Evolutionary conservation across 2,113 vertebrate species (phyloP).

Genomic region (Phylloscopus trochiloides): DNA sequence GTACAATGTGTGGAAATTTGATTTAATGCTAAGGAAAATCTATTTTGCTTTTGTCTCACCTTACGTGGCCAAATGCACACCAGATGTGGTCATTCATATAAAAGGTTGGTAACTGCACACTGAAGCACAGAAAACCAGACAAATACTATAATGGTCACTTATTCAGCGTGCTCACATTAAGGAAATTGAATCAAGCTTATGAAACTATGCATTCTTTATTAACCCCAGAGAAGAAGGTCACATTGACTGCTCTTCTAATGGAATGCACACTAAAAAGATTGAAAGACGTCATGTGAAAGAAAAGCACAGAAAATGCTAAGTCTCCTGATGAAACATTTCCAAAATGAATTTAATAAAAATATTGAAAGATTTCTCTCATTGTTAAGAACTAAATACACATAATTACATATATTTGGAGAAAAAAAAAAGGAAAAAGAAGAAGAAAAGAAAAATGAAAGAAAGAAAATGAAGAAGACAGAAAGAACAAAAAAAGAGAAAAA

Average conservation of each 20-base stretch:
- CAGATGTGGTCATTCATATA: slow-evolving; percentile 73
- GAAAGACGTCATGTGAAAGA: slow-evolving; percentile 25
- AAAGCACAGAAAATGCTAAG: background rate
- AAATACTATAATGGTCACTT: slow-evolving; percentile 73
- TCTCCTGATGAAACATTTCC: background rate
- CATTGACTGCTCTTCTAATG: slow-evolving; percentile 58
- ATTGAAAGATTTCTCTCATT: background rate
- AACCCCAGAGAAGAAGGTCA: slow-evolving; percentile 67
- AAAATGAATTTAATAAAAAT: background rate
- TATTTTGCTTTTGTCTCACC: slow-evolving; percentile 78
- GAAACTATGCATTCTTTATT: slow-evolving; percentile 73
- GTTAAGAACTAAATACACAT: background rate
- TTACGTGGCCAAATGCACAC: slow-evolving; percentile 73
- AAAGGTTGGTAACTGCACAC: slow-evolving; percentile 64
- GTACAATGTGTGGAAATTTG: slow-evolving; percentile 72
- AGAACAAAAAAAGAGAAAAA: background rate
- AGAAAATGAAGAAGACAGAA: background rate
- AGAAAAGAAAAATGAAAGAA: background rate
- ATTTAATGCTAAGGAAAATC: slow-evolving; percentile 76
- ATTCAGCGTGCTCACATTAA: slow-evolving; percentile 56
- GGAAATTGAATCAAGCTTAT: slow-evolving; percentile 76
- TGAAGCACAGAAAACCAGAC: slow-evolving; percentile 38
- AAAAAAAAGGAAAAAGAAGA: background rate
- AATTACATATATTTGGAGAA: background rate
- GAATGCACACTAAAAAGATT: slow-evolving; percentile 26